Evolutionary conservation across 2,888 invertebrate species (phyloP).

Genomic region (Mesorhabditis belari): DNA sequence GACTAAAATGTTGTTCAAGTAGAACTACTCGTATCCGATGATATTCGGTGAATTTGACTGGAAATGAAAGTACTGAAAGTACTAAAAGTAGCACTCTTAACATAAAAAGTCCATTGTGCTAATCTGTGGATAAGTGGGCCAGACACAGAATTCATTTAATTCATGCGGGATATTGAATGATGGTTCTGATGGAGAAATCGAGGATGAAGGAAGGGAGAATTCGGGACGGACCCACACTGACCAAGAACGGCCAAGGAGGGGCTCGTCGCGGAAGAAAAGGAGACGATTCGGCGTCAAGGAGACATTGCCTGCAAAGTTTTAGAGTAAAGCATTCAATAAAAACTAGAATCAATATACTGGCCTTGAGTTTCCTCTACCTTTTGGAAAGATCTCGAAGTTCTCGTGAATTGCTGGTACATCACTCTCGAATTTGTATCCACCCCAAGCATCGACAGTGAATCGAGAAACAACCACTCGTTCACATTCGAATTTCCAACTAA

Average conservation of each 20-base stretch:
- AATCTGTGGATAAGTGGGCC: conserved; percentile 28
- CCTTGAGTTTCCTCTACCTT: too few relatives aligned
- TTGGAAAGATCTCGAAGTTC: background rate
- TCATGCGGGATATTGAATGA: conserved; percentile 12
- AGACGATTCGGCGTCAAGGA: conserved; percentile 13
- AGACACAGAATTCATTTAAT: conserved; percentile 21
- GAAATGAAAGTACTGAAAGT: too few relatives aligned
- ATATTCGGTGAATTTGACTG: too few relatives aligned
- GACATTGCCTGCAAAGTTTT: conserved; percentile 12
- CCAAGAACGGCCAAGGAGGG: conserved; percentile 28
- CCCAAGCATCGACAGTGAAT: conserved; percentile 16
- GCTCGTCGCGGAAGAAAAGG: conserved; percentile 19
- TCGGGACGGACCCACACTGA: conserved; percentile 30
- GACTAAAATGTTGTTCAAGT: too few relatives aligned
- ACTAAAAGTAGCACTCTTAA: too few relatives aligned
- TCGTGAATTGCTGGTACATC: conserved; percentile 9
- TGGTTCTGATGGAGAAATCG: conserved; percentile 5
- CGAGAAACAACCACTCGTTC: conserved; percentile 19
- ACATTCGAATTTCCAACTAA: conserved; percentile 32
- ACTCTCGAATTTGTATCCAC: conserved; percentile 14
- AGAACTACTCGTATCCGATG: too few relatives aligned
- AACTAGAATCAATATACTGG: too few relatives aligned
- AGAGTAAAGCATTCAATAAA: too few relatives aligned
- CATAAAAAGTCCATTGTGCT: conserved; percentile 4
- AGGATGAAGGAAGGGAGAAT: too few relatives aligned